Evolutionary conservation across 2,113 vertebrate genomes (phyloP).

Genomic region (Aldabrachelys gigantea): DNA sequence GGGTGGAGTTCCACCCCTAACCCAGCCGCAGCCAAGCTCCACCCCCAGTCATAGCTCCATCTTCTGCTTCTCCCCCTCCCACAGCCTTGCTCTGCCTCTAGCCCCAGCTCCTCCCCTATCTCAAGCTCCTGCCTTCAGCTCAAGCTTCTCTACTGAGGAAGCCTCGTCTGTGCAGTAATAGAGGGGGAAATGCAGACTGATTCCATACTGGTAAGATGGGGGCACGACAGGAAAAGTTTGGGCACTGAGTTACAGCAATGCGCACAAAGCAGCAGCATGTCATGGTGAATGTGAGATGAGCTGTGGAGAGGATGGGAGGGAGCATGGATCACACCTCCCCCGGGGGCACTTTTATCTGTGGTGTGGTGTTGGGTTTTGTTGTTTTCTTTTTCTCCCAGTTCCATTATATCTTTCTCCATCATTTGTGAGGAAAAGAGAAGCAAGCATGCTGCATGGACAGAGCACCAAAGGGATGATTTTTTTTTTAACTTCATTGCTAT

Average conservation of each 20-base stretch:
- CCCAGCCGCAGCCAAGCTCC: too few relatives aligned
- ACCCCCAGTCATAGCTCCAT: too few relatives aligned
- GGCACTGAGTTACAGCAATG: background rate
- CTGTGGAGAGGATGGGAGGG: conserved; percentile 31
- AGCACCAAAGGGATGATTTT: conserved; percentile 64
- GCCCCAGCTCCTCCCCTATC: too few relatives aligned
- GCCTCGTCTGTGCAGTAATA: too few relatives aligned
- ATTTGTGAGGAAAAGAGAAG: conserved; percentile 52
- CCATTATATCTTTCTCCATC: conserved; percentile 67
- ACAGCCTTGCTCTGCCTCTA: too few relatives aligned
- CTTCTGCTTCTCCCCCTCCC: too few relatives aligned
- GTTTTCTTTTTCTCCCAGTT: background rate
- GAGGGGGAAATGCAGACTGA: too few relatives aligned
- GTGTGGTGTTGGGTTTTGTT: background rate
- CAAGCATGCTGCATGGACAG: conserved; percentile 19
- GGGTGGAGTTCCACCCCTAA: too few relatives aligned
- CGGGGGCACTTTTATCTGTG: conserved; percentile 54
- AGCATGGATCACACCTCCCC: background rate
- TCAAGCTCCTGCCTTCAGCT: too few relatives aligned
- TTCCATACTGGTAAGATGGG: too few relatives aligned
- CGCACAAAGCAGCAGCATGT: background rate
- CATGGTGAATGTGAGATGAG: conserved; percentile 13
- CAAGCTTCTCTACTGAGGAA: too few relatives aligned
- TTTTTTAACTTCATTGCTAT: conserved; percentile 37
- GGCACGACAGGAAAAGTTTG: too few relatives aligned